Evolutionary conservation across 2,113 vertebrate genomes (phyloP), one percentile per base, ranked within the genome.

Genomic region (Nettapus auritus): DNA sequence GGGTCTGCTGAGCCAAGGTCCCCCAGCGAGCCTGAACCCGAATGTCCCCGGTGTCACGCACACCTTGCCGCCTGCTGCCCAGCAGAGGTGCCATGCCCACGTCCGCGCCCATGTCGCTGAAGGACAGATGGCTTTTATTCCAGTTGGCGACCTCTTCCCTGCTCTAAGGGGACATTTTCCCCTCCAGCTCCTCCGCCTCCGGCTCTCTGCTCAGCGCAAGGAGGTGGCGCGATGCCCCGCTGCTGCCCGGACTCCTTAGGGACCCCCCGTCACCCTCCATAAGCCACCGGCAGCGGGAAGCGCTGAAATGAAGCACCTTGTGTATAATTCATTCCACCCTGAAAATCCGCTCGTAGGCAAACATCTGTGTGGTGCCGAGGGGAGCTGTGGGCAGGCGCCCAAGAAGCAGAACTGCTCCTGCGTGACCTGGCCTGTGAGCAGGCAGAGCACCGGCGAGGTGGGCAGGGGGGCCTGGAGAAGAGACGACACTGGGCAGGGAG

Each of bases 41-140:
- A 13, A 31, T 4, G 1, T 31, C 46, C 6, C 36, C 33, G 5
- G 17, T 14, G 31, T 42, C 4, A 6, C 14, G 6, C 46, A 8
- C 56, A 29, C 56, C 81, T 28, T 40, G 34, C 34, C 12, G 66
- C 44, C 18, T 29, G 50, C 50, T 26, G 50, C 50, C 55, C 55
- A 31, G 29, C 55, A 12, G 55, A 31, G 31, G 55, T 18, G 33
- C 56, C 33, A 11, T 60, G 57, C 57, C 57, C 33, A 2, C 5
- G 3, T 31, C 53, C 9, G 8, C 21, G 56, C 29, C 56, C 56
- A 19, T 21, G 57, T n/a, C 7, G 4, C 33, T 34, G 57, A 34
- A 60, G 57, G 57, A 34, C 56, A n/a, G 33, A 22, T n/a, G 11
- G 33, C 12, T 21, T 19, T 60, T 34, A 33, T 34, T 34, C 57